Percentiles rank a stretch among this genome's conserved stretches.
phyloP scores from a whole-genome alignment of 2,797 vertebrate species.

The Miichthys miiuy region DNA sequence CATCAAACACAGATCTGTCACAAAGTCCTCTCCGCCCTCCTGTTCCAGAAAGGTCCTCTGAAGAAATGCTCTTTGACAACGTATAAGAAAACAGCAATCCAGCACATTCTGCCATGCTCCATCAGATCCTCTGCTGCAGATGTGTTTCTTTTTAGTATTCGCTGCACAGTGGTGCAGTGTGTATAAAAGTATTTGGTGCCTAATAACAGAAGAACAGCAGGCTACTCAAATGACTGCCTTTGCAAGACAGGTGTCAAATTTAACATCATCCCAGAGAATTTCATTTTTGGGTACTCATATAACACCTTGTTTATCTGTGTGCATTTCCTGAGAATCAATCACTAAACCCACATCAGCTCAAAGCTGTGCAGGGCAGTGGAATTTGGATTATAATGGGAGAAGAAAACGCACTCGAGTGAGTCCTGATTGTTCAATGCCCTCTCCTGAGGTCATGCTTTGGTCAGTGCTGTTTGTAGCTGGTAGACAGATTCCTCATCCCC shows the following conservation, averaged over 20 bases:
- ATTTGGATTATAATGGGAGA: slow-evolving; percentile 47
- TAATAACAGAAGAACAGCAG: slow-evolving; percentile 27
- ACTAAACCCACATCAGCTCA: slow-evolving; percentile 47
- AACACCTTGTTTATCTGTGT: slow-evolving; percentile 29
- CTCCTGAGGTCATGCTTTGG: slow-evolving; percentile 43
- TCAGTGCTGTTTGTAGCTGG: slow-evolving; percentile 34
- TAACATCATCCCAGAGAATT: slow-evolving; percentile 5
- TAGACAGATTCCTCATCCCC: slow-evolving; percentile 21
- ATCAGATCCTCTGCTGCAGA: slow-evolving; percentile 40
- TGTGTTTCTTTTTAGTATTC: slow-evolving; percentile 43
- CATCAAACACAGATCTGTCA: slow-evolving; percentile 4
- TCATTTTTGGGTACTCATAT: slow-evolving; percentile 17
- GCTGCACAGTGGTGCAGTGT: slow-evolving; percentile 28
- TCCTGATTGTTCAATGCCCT: slow-evolving; percentile 41
- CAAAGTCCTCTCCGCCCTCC: neutral
- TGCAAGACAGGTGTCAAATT: slow-evolving; percentile 28
- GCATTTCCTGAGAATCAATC: slow-evolving; percentile 42
- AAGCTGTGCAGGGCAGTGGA: slow-evolving; percentile 25
- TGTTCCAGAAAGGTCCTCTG: neutral
- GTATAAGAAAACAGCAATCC: slow-evolving; percentile 4
- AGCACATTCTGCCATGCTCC: slow-evolving; percentile 20
- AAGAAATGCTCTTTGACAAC: slow-evolving; percentile 8
- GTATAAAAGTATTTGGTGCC: slow-evolving; percentile 30
- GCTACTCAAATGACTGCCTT: slow-evolving; percentile 23
- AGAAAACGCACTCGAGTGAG: slow-evolving; percentile 1